Evolutionary conservation across 2,797 vertebrate genomes (phyloP).

Genomic region (Gephyroberyx darwinii): DNA sequence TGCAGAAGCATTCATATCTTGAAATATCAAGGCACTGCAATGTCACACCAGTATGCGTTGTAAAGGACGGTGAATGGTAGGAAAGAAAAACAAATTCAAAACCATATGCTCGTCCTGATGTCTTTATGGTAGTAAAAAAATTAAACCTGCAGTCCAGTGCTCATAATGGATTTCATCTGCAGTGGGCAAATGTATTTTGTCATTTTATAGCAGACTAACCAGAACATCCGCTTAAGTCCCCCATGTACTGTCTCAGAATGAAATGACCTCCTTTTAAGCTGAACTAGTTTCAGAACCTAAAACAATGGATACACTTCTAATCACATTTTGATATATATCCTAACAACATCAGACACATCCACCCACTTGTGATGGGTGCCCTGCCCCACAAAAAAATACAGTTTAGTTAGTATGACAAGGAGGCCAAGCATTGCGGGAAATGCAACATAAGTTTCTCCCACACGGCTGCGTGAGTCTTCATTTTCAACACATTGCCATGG

Average conservation of each 20-base stretch:
- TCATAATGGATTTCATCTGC: conserved; percentile 36
- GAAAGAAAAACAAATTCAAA: neutral
- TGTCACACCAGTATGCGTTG: conserved; percentile 8
- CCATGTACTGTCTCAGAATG: conserved; percentile 71
- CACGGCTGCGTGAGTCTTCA: conserved; percentile 17
- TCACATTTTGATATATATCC: conserved; percentile 13
- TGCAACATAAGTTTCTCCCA: conserved; percentile 1
- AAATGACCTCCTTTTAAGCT: conserved; percentile 76
- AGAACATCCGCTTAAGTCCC: conserved; percentile 71
- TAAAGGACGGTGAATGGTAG: neutral
- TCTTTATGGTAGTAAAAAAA: neutral
- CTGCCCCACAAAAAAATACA: neutral
- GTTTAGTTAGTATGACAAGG: neutral
- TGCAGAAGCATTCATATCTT: neutral
- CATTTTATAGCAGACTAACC: conserved; percentile 68
- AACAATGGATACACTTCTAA: conserved; percentile 43
- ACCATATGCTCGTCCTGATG: neutral
- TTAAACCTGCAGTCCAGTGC: conserved; percentile 33
- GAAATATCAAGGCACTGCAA: conserved; percentile 14
- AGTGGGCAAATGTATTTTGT: conserved; percentile 49
- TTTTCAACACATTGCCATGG: neutral
- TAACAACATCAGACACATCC: conserved; percentile 19
- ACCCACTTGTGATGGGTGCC: neutral
- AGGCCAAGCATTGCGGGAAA: conserved; percentile 24
- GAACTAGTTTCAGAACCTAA: conserved; percentile 76